phyloP scores from a whole-genome alignment of 2,113 vertebrate species.

The Odocoileus hemionus region DNA sequence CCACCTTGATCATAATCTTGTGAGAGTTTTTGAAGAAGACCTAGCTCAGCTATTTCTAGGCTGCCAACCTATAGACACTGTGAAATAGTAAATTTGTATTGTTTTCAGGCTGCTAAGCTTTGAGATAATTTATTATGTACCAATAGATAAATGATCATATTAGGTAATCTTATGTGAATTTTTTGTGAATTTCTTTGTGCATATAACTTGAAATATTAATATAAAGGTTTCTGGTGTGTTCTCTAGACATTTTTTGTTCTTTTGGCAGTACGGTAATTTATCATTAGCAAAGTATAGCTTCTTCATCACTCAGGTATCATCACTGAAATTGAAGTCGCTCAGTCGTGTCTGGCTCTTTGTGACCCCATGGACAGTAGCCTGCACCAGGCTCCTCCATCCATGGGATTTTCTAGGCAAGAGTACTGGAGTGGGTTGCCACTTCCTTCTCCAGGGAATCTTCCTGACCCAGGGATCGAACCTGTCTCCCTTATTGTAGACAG shows the following conservation, averaged over 20 bases:
- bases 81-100: background rate
- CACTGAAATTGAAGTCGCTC: background rate
- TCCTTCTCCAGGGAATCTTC: too few species aligned
- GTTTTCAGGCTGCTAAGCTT: background rate
- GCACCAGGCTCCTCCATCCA: too few species aligned
- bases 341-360: too few species aligned
- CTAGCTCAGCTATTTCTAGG: fast-evolving
- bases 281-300: background rate
- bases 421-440: too few species aligned
- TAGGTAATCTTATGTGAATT: background rate
- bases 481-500: too few species aligned
- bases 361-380: too few species aligned
- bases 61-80: background rate
- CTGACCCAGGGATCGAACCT: too few species aligned
- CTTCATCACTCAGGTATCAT: background rate
- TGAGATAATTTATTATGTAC: background rate
- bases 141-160: background rate
- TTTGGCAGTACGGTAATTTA: background rate
- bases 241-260: background rate
- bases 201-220: background rate
- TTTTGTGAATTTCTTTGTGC: background rate
- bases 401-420: too few species aligned
- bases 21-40: background rate
- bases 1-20: background rate
- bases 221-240: background rate